These are phyloP conservation scores for Halyomorpha halys DNA, from an alignment of 1,140 invertebrate species.

Conservation along the genomic window DNA sequence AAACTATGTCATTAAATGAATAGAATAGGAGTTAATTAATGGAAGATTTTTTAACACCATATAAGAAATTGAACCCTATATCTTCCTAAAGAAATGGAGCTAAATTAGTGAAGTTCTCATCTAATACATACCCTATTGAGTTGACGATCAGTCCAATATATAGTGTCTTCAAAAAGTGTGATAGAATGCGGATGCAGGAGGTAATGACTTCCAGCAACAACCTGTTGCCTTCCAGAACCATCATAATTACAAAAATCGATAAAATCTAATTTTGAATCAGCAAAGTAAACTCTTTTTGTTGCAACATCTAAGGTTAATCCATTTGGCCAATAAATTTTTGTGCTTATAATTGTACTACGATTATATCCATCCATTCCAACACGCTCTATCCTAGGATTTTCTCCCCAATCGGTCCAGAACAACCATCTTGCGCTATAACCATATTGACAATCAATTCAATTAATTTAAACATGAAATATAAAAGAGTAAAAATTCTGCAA, in stretches of 20 bases:
- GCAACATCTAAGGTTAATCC: conserved; percentile 90
- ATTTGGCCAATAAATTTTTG: conserved; percentile 98
- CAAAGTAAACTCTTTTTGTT: conserved; percentile 90
- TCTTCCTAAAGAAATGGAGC: too few species aligned
- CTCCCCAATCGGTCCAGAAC: conserved; percentile 98
- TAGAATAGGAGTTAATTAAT: too few species aligned
- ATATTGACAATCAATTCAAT: too few species aligned
- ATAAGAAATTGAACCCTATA: too few species aligned
- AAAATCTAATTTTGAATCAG: conserved; percentile 94
- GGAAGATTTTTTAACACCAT: too few species aligned
- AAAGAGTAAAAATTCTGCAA: too few species aligned
- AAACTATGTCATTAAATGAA: too few species aligned
- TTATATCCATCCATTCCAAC: conserved; percentile 91
- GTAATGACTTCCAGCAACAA: conserved; percentile 78
- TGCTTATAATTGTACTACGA: conserved; percentile 77
- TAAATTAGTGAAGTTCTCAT: too few species aligned
- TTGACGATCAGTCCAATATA: conserved; percentile 95
- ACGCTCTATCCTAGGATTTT: conserved; percentile 90
- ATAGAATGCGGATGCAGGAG: conserved; percentile 90
- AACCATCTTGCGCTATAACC: conserved; percentile 56
- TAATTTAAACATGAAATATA: too few species aligned
- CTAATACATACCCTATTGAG: conserved; percentile 57
- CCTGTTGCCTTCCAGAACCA: conserved; percentile 77
- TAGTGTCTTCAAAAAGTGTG: conserved; percentile 80
- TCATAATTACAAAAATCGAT: conserved; percentile 98